A percentile compares a stretch with the other conserved stretches of the same genome.
Conservation (phyloP, 1,140 invertebrate genomes). For the Saccostrea glomerata region DNA sequence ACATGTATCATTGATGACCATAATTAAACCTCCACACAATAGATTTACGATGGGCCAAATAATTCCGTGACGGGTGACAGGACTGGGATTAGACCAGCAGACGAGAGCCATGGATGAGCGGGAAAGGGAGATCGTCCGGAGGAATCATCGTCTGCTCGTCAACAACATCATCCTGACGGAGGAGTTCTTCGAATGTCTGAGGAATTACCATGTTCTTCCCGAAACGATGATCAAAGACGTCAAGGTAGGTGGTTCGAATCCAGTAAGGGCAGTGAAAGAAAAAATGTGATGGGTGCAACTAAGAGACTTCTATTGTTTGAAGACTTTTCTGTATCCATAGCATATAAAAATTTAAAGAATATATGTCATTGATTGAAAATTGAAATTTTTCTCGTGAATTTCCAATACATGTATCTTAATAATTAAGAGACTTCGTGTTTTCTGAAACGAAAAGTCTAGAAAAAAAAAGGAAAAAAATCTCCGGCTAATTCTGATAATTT, state of each 20-base stretch:
- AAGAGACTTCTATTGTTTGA: too few relatives aligned
- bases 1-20: constrained; percentile 7
- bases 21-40: constrained; percentile 30
- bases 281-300: too few relatives aligned
- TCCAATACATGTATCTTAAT: too few relatives aligned
- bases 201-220: constrained; percentile 49
- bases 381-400: too few relatives aligned
- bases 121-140: constrained; percentile 38
- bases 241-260: constrained; percentile 39
- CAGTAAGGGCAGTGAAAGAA: neutral
- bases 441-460: too few relatives aligned
- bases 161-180: constrained; percentile 52
- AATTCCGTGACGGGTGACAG: constrained; percentile 24
- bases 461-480: too few relatives aligned
- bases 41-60: constrained; percentile 23
- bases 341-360: too few relatives aligned
- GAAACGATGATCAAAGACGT: constrained; percentile 53
- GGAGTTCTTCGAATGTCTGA: constrained; percentile 50
- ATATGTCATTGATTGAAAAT: too few relatives aligned
- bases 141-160: constrained; percentile 48
- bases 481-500: too few relatives aligned
- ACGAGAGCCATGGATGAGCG: constrained; percentile 46
- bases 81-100: neutral
- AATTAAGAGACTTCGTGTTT: too few relatives aligned
- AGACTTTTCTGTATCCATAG: too few relatives aligned